phyloP scores from a whole-genome alignment of 2,888 invertebrate genomes.

The Acrobasis consociella region DNA sequence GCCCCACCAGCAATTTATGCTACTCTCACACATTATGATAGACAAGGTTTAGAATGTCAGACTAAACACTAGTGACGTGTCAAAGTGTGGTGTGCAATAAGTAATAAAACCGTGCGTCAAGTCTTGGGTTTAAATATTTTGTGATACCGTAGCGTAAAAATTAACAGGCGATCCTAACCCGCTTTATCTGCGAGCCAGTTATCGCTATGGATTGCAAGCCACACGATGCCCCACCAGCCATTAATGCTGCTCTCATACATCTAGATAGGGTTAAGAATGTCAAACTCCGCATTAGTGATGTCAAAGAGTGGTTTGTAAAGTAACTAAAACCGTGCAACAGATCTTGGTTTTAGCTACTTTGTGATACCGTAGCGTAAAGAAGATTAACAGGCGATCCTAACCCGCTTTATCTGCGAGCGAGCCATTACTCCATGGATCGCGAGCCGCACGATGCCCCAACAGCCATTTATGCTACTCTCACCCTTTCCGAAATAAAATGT shows the following conservation, averaged over 20 bases:
- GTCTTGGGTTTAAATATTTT: background rate
- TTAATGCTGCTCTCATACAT: background rate
- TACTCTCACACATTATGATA: background rate
- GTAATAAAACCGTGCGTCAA: no score
- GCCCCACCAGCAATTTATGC: background rate
- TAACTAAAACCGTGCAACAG: no score
- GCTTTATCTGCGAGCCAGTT: background rate
- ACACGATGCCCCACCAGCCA: background rate
- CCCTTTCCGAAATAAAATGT: constrained; percentile 9
- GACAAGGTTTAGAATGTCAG: no score
- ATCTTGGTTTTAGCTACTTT: background rate
- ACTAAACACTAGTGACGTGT: no score
- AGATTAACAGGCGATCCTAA: background rate
- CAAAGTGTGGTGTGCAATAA: no score
- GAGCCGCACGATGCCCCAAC: background rate
- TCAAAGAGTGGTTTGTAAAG: no score
- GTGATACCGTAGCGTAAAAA: background rate
- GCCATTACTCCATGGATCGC: background rate
- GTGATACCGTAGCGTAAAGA: background rate
- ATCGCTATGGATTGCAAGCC: background rate
- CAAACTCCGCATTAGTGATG: no score
- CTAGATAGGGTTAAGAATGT: no score
- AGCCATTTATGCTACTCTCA: background rate
- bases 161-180: background rate
- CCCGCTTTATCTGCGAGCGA: background rate